Base-by-base conservation (phyloP, 2,797 vertebrate genomes). In the Coregonus suidteri region DNA sequence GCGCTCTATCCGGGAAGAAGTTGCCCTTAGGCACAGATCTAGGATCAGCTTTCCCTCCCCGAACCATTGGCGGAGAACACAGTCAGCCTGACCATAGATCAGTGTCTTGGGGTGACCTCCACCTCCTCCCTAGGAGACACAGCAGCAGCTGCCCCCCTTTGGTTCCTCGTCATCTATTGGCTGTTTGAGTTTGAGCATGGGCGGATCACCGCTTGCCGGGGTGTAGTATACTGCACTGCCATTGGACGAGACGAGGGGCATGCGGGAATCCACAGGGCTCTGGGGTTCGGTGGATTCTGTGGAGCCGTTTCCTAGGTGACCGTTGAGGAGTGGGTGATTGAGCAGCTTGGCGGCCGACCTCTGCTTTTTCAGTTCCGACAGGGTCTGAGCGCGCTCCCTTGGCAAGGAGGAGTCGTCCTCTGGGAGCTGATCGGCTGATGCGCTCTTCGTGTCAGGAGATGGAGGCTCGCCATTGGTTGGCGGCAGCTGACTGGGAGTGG, bases 331-430 rank as follows among this genome's bases (percentile, higher is more conserved):
- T 4, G 96, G 95, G 82, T 97, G 95, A 79, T 92, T 96, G 77
- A 97, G 93, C 5, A 98, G 87, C 37, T 99, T 99, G 89, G 97
- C 95, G 0, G 97, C 98, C 0, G 96, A 93, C 41, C 98, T 93
- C 92, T 99, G 97, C 84, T 96, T 94, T 91, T 99, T 99, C 74
- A 99, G 94, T 90, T 99, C 97, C 0, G 97, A 96, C 72, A 99
- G 94, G 0, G 98, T 99, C 83, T 98, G 96, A 67, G 96, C 92
- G 7, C 96, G 96, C 90, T 97, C 96, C 78, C 91, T 79, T 0
- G 90, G 91, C 92, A 92, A 96, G 75, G 94, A 51, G 6, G 92
- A 96, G 75, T 94, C 47, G 5, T 94, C 71, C 83, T 95, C 84
- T 84, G 86, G 0, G 83, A 82, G 41, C 90, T 0, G 93, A 83